These are phyloP conservation scores for Ruditapes philippinarum DNA, from an alignment of 1,140 invertebrate genomes.

Conservation along the genomic window DNA sequence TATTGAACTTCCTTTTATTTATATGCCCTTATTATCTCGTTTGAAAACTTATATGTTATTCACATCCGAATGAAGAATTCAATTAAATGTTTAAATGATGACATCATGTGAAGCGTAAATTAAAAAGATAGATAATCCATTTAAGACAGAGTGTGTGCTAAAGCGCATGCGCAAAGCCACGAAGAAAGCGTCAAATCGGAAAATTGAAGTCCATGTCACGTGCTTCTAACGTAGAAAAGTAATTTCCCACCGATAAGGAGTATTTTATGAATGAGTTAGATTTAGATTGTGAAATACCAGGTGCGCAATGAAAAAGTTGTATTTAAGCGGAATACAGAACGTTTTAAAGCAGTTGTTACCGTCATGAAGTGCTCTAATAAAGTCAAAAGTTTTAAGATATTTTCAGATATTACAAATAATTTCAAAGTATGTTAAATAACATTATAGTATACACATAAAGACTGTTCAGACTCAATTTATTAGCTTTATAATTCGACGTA, in stretches of 20 bases:
- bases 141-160: background rate
- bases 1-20: too few species aligned
- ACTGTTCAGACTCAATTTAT: too few species aligned
- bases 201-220: background rate
- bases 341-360: background rate
- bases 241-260: constrained; percentile 1
- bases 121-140: constrained; percentile 18
- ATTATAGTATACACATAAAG: too few species aligned
- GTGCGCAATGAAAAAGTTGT: background rate
- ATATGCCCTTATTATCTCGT: background rate
- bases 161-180: background rate
- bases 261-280: constrained; percentile 7
- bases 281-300: background rate
- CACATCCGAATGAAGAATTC: constrained; percentile 3
- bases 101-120: background rate
- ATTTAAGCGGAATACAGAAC: background rate
- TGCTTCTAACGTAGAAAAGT: background rate
- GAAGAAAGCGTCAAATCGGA: too few species aligned
- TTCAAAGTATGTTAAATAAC: too few species aligned
- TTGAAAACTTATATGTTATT: background rate
- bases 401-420: too few species aligned
- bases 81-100: background rate
- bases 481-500: too few species aligned
- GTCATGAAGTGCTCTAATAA: too few species aligned
- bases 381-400: too few species aligned